Conservation (phyloP, 2,797 vertebrate genomes). For the Perodicticus potto region DNA sequence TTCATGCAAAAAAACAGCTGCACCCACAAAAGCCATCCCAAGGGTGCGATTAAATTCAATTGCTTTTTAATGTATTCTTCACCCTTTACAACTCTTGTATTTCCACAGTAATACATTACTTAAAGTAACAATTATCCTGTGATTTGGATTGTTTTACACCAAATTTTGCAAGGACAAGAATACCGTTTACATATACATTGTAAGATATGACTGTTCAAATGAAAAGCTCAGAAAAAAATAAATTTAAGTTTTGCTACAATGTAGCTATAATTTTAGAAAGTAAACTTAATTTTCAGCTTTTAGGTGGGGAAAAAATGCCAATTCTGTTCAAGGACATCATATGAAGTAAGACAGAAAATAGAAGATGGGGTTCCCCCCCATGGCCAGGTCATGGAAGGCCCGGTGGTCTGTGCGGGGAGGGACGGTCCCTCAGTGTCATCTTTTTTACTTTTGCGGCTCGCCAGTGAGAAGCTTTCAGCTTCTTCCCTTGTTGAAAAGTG, state of each 20-base stretch:
- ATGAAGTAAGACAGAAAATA: background rate
- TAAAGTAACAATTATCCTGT: constrained; percentile 82
- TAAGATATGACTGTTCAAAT: constrained; percentile 57
- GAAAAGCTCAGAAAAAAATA: constrained; percentile 64
- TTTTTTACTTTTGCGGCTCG: background rate
- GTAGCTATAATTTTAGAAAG: constrained; percentile 65
- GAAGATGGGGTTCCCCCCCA: background rate
- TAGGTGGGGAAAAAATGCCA: background rate
- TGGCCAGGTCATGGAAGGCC: background rate
- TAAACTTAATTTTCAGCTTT: constrained; percentile 44
- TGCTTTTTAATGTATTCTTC: constrained; percentile 80
- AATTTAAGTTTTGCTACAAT: constrained; percentile 62
- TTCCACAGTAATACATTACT: constrained; percentile 80
- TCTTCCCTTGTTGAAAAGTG: constrained; percentile 21
- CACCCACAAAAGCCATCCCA: constrained; percentile 77
- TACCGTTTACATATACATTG: constrained; percentile 75
- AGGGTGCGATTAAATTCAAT: constrained; percentile 83
- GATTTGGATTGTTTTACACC: constrained; percentile 78
- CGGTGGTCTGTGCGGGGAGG: background rate
- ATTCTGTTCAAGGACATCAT: background rate
- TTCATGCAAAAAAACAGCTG: constrained; percentile 73
- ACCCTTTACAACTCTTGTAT: constrained; percentile 76
- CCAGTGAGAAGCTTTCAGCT: background rate
- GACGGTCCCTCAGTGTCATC: background rate
- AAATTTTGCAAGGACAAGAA: constrained; percentile 68